Evolutionary conservation across 2,888 invertebrate species (phyloP), one percentile per base, ranked within the genome.

Genomic region (Agrochola circellaris): DNA sequence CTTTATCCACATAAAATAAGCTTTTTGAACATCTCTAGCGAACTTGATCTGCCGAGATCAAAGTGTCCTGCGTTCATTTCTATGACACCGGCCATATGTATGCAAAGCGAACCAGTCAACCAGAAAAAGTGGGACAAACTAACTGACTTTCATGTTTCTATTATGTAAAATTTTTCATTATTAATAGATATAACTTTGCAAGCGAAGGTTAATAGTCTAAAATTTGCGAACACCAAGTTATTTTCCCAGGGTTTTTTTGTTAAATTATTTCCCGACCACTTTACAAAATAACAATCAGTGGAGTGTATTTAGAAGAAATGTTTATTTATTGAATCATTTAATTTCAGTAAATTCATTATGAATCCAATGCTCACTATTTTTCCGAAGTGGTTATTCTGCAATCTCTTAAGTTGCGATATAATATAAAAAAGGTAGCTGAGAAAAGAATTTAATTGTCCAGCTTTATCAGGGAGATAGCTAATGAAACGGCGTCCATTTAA

Each of bases 401-500:
- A 66, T 77, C 45, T 58, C 20, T 61, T 65, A 30, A 76, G 67
- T 74, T 20, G 23, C 64, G 51, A 75, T 56, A 82, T 65, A 58
- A 45, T 48, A 75, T 42, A 70, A 62, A 54, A 79, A 75, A 67
- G 7, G 58, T 51, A 73, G 54, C 54, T 64, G 54, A 76, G 64
- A 66, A 76, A 78, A 75, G 67, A 77, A 69, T 77, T 81, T 51
- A 75, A 78, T 7, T 65, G 84, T 71, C 62, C 56, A 66, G 62
- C 73, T 79, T 76, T 77, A 81, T 75, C 72, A 79, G 65, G 69
- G 67, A 73, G 75, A 77, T 77, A 71, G 72, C 70, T 75, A 87
- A 80, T 78, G 69, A 84, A 87, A 88, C 67, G 48, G 58, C 70
- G 73, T 68, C 84, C 77, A 67, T 86, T 88, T 79, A 83, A 82